Evolutionary conservation across 1,140 invertebrate species (phyloP), one percentile per base, ranked within the genome.

Genomic region (Bactericera cockerelli): DNA sequence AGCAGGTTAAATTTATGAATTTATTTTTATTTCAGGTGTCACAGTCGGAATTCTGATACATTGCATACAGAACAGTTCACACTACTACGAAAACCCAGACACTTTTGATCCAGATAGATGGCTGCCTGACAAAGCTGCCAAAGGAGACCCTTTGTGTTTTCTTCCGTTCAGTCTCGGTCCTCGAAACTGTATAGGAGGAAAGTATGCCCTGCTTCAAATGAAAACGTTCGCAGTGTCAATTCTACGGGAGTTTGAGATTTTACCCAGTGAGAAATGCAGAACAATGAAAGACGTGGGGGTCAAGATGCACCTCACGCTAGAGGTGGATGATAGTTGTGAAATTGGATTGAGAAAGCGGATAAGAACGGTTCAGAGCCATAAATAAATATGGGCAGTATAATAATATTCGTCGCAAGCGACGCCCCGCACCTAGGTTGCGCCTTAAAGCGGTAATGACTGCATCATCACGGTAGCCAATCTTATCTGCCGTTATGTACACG

Each of bases 101-200:
- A 73, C 69, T 3, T 92, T 88, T 66, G 74, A 81, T 66, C 89
- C 89, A 0, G 86, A 90, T 22, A 73, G 87, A 65, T 91, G 90
- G 71, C 67, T 79, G 11, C 77, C 80, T 11, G 77, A 80, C 55
- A 76, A 77, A 31, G 69, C 71, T 22, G 67, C 69, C 28, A 70
- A 78, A 39, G 63, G 77, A 26, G 77, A 49, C 19, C n/a, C 72
- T 8, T 82, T 75, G 64, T 69, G 73, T 11, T 85, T 79, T 68
- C 70, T 88, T 38, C 79, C 84, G 1, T 89, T 89, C 64, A 85
- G 82, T 55, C 83, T 82, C 42, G 86, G 84, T 1, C 74, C 78
- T 1, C 76, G 85, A 42, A 86, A 86, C 67, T 88, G 85, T 62
- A 86, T 88, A 60, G 84, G 83, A 74, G 67, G 64, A 63, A 61